These are phyloP conservation scores for Polypterus senegalus DNA, from an alignment of 2,113 vertebrate species.

Conservation along the genomic window DNA sequence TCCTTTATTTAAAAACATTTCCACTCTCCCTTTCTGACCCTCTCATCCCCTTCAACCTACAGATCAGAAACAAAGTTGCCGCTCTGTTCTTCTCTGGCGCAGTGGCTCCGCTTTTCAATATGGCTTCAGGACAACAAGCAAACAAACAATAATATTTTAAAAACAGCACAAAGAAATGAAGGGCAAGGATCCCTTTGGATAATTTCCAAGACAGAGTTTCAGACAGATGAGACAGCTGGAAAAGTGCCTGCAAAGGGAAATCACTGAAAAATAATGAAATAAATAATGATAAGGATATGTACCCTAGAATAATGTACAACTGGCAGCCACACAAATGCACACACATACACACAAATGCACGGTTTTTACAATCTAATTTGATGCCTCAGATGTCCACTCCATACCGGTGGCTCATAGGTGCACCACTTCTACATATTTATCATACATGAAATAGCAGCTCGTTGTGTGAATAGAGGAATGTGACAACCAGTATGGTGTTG, in stretches of 20 bases:
- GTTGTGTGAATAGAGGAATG: no score
- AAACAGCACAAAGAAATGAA: slow-evolving; percentile 47
- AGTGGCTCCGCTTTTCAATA: slow-evolving; percentile 48
- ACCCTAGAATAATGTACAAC: no score
- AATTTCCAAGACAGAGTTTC: slow-evolving; percentile 42
- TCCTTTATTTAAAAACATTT: slow-evolving; percentile 60
- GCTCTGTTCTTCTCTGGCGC: slow-evolving; percentile 41
- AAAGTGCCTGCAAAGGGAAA: slow-evolving; percentile 49
- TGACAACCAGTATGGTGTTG: no score
- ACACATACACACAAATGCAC: no score
- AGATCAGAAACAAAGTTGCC: slow-evolving; percentile 50
- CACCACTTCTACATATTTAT: no score
- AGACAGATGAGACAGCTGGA: slow-evolving; percentile 45
- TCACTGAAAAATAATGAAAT: slow-evolving; percentile 30
- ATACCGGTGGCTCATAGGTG: no score
- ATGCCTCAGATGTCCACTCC: no score
- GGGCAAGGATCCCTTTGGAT: slow-evolving; percentile 48
- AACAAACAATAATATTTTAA: slow-evolving; percentile 39
- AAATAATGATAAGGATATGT: no score
- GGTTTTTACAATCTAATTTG: no score
- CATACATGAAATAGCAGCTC: no score
- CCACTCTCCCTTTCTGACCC: slow-evolving; percentile 42
- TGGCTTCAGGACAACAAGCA: slow-evolving; percentile 58
- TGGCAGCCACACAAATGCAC: no score
- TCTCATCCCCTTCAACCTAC: slow-evolving; percentile 36